A percentile compares a stretch with the other conserved stretches of the same genome.
Conservation (phyloP, 30 jellyfish, hydroid and myxozoan species). For the Morbakka virulenta region DNA sequence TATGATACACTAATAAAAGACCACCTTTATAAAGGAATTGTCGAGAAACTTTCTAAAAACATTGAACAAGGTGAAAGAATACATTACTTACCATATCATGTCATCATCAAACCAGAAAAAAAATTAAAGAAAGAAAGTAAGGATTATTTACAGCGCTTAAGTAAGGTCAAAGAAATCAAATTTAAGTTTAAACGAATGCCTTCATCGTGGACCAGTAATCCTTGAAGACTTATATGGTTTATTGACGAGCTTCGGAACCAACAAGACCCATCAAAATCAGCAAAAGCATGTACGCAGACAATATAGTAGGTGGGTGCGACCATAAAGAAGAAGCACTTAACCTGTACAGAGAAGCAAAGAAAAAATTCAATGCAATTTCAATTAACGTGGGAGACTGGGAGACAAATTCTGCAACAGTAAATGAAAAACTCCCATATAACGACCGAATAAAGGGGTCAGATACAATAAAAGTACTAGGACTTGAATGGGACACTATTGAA, state of each 20-base stretch:
- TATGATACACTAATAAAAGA: slow-evolving; percentile 10
- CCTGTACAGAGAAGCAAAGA: slow-evolving; percentile 18
- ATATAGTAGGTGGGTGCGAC: slow-evolving; percentile 20
- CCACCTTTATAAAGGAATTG: slow-evolving; percentile 9
- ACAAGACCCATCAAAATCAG: slow-evolving; percentile 5
- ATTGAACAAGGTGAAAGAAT: slow-evolving; percentile 6
- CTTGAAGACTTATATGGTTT: slow-evolving; percentile 30
- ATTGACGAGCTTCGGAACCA: neutral
- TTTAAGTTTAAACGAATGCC: neutral
- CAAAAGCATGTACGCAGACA: slow-evolving; percentile 26
- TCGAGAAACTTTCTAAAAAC: neutral
- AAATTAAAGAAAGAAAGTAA: slow-evolving; percentile 10
- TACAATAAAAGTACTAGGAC: slow-evolving; percentile 21
- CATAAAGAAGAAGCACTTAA: slow-evolving; percentile 3
- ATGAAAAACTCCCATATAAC: neutral
- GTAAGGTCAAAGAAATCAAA: slow-evolving; percentile 15
- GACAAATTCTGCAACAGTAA: slow-evolving; percentile 9
- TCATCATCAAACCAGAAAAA: slow-evolving; percentile 5
- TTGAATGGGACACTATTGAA: slow-evolving; percentile 11
- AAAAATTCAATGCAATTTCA: neutral
- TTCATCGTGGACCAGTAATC: slow-evolving; percentile 42
- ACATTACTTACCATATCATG: slow-evolving; percentile 41
- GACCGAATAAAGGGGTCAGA: neutral
- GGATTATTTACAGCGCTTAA: slow-evolving; percentile 26
- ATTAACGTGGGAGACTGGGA: slow-evolving; percentile 35